Base-by-base conservation (phyloP, 2,888 invertebrate genomes). In the Tholera decimalis region DNA sequence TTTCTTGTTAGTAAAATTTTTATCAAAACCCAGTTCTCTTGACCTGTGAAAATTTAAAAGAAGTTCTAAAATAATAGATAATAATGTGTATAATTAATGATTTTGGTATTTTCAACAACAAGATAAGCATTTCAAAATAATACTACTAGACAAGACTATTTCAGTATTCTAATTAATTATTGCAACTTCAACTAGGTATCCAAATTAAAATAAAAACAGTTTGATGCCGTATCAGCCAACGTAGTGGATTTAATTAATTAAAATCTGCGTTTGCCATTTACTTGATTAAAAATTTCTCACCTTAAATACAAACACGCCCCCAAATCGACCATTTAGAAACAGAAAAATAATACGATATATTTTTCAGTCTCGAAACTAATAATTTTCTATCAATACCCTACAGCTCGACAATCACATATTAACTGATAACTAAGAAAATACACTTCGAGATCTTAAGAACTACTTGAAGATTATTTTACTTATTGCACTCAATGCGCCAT, bases 231-330 rank as follows among this genome's bases (percentile, higher is more conserved):
- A 44, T 33, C 24, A 11, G 4, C 20, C 18, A n/a, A 18, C 18
- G 18, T 13, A 30, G 20, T 15, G 15, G 41, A 20, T 22, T 69
- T 49, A 3, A 72, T 49, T 49, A 49, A 54, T 49, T 63, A 49
- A 63, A 18, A 13, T 22, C 1, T n/a, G 24, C 15, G 4, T 15
- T 35, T 15, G 15, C 53, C 47, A 63, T 73, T 68, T 73, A 72
- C 65, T 50, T 63, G 47, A 68, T 68, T 63, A 68, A 69, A 68
- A 47, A 33, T 0, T n/a, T 50, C 37, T 63, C 43, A 39, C 30
- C 18, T 22, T 28, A 28, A 46, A 46, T 11, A 28, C 37, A 44
- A 51, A 26, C 9, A 11, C 2, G 26, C 9, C 5, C 13, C 49
- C 13, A 69, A 69, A 69, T 65, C 43, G 44, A 73, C 22, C 22